Percentiles rank a stretch among this genome's conserved stretches.
Evolutionary conservation across 1,140 invertebrate genomes (phyloP).

Genomic region (Matsumurasca onukii): DNA sequence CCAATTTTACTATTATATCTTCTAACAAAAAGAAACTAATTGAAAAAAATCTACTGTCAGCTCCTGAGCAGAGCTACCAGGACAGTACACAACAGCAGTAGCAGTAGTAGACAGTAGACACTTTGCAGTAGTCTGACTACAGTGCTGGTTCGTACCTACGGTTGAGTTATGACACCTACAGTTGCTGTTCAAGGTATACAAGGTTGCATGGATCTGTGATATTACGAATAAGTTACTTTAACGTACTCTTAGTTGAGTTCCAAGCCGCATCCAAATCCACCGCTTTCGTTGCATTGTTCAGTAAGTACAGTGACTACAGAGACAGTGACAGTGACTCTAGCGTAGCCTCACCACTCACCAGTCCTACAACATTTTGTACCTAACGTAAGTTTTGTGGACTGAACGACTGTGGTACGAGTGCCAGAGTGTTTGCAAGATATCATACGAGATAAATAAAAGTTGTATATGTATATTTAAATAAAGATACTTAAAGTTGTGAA

Average conservation of each 20-base stretch:
- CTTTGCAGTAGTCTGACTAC: not conserved
- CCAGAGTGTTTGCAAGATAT: not conserved
- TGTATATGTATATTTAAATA: too few relatives aligned
- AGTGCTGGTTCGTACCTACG: not conserved
- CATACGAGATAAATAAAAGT: not conserved
- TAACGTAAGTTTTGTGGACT: not conserved
- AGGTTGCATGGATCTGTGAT: constrained; percentile 9
- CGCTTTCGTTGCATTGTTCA: not conserved
- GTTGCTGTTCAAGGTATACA: not conserved
- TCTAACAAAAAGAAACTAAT: not conserved
- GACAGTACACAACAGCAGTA: not conserved
- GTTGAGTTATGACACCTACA: not conserved
- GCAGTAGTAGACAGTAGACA: not conserved
- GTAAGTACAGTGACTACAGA: constrained; percentile 1
- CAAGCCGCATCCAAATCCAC: not conserved
- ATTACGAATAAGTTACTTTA: constrained; percentile 6
- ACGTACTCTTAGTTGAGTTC: not conserved
- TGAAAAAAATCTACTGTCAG: not conserved
- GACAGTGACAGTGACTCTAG: not conserved
- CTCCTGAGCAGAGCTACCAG: not conserved
- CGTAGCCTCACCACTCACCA: not conserved
- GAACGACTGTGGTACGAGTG: not conserved
- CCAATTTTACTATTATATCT: too few relatives aligned
- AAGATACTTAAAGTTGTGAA: too few relatives aligned
- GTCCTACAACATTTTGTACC: not conserved